Percentiles rank a stretch among this genome's conserved stretches.
Evolutionary conservation across 2,888 invertebrate species (phyloP).

Genomic region (Acronicta psi): DNA sequence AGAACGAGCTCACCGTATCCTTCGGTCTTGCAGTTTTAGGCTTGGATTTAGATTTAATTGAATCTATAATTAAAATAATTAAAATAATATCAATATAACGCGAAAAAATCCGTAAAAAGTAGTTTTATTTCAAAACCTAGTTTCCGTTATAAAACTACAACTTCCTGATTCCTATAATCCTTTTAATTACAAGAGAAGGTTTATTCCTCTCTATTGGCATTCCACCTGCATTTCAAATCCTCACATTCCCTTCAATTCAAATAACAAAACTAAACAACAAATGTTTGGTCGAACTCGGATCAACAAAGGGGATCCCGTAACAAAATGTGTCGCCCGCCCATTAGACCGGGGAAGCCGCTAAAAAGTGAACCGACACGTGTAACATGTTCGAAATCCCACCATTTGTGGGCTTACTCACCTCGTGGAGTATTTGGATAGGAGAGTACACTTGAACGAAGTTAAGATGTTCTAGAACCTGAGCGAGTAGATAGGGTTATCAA

Average conservation of each 20-base stretch:
- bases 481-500: neutral
- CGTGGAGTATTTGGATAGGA: slow-evolving; percentile 46
- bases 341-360: slow-evolving; percentile 56
- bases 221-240: neutral
- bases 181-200: neutral
- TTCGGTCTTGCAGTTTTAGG: too few relatives aligned
- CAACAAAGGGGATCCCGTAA: slow-evolving; percentile 51
- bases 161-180: too few relatives aligned
- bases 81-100: too few relatives aligned
- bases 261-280: slow-evolving; percentile 21
- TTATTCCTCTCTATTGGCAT: neutral
- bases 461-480: neutral
- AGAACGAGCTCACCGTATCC: too few relatives aligned
- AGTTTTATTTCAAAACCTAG: too few relatives aligned
- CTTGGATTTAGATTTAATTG: too few relatives aligned
- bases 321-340: slow-evolving; percentile 52
- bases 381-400: slow-evolving; percentile 56
- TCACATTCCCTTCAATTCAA: slow-evolving; percentile 14
- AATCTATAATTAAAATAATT: too few relatives aligned
- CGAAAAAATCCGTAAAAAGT: too few relatives aligned
- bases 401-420: slow-evolving; percentile 61
- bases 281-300: slow-evolving; percentile 19
- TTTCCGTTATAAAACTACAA: too few relatives aligned
- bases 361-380: slow-evolving; percentile 63
- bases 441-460: slow-evolving; percentile 29